Conservation (phyloP, 2,888 invertebrate species). For the Periphyllus acericola region DNA sequence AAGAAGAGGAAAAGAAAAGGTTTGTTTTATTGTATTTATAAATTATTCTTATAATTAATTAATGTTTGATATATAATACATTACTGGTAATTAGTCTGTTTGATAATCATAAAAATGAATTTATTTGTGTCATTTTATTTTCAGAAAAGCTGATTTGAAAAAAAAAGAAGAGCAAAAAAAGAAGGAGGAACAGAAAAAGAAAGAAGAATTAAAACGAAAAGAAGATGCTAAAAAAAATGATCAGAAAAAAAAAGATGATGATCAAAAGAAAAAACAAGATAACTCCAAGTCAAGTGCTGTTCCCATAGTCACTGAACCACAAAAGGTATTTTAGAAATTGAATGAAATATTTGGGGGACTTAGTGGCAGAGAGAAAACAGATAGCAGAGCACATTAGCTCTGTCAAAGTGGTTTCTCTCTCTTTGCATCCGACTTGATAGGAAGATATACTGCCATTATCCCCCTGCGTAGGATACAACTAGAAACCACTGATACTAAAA, state of each 20-base stretch:
- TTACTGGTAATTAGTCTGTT: too few relatives aligned
- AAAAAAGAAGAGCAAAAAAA: slow-evolving; percentile 67
- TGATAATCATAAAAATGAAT: too few relatives aligned
- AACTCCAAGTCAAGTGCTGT: slow-evolving; percentile 70
- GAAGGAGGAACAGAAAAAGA: slow-evolving; percentile 68
- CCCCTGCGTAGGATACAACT: too few relatives aligned
- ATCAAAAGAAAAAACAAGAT: slow-evolving; percentile 70
- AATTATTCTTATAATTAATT: background rate
- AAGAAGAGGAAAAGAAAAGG: slow-evolving; percentile 69
- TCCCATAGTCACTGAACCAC: slow-evolving; percentile 66
- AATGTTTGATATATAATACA: too few relatives aligned
- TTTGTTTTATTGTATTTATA: slow-evolving; percentile 58
- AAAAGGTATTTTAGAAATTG: slow-evolving; percentile 38
- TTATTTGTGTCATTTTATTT: background rate
- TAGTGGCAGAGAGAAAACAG: too few relatives aligned
- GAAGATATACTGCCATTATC: too few relatives aligned
- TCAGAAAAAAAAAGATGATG: slow-evolving; percentile 67
- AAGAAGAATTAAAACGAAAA: slow-evolving; percentile 66
- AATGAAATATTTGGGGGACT: background rate
- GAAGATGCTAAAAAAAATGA: slow-evolving; percentile 68
- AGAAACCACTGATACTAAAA: too few relatives aligned
- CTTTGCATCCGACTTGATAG: too few relatives aligned
- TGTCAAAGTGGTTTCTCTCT: too few relatives aligned
- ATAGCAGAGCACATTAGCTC: too few relatives aligned
- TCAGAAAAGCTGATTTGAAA: slow-evolving; percentile 54